These are phyloP conservation scores for Heliconius congener DNA, from an alignment of 1,140 invertebrate genomes.

Conservation along the genomic window DNA sequence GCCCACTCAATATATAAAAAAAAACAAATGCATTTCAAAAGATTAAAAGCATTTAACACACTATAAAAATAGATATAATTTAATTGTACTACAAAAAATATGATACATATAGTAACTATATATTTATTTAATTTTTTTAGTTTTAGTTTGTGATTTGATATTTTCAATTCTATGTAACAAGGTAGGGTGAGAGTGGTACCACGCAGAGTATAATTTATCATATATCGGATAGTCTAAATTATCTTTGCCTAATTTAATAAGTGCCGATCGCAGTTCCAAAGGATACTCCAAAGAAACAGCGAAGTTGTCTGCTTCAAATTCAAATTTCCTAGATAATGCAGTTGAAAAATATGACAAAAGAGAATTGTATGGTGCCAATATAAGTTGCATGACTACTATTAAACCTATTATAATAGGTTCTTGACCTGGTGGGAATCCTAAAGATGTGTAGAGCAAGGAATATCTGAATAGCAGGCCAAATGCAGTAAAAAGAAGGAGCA, in stretches of 20 bases:
- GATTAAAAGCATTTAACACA: constrained; percentile 18
- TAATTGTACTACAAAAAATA: constrained; percentile 26
- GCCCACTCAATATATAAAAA: not conserved
- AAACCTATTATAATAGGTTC: constrained; percentile 96
- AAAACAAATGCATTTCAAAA: constrained; percentile 20
- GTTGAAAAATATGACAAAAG: constrained; percentile 88
- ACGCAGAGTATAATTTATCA: constrained; percentile 94
- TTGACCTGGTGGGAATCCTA: constrained; percentile 90
- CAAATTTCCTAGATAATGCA: constrained; percentile 88
- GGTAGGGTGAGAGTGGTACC: constrained; percentile 98
- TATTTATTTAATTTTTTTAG: constrained; percentile 25
- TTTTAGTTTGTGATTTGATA: constrained; percentile 82
- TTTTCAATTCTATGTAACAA: constrained; percentile 94
- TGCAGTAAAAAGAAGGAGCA: constrained; percentile 90
- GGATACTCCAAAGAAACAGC: constrained; percentile 90
- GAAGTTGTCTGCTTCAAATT: constrained; percentile 99
- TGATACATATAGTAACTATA: not conserved
- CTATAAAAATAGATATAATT: constrained; percentile 24
- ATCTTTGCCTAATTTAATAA: constrained; percentile 97
- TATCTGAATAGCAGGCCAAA: constrained; percentile 94
- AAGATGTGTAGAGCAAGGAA: constrained; percentile 89
- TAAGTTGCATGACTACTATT: constrained; percentile 94
- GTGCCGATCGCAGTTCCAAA: constrained; percentile 86
- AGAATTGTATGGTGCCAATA: constrained; percentile 96
- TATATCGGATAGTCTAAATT: constrained; percentile 97